Evolutionary conservation across 2,113 vertebrate species (phyloP).

Genomic region (Rostratula benghalensis): DNA sequence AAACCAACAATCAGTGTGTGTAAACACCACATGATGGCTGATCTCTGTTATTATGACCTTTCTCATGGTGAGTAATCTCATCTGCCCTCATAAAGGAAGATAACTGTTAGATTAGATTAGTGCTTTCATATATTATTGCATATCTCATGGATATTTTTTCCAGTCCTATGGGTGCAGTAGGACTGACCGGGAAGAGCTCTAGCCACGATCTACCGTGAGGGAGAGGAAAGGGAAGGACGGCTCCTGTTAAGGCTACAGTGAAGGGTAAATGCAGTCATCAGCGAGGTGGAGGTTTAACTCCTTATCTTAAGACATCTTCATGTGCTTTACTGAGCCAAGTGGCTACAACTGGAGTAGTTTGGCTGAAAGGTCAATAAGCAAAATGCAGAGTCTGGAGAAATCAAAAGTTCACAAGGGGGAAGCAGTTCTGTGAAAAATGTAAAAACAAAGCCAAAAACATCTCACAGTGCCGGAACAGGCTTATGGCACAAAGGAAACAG

Average conservation of each 20-base stretch:
- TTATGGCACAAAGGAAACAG: neutral
- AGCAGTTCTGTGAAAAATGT: neutral
- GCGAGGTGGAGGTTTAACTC: neutral
- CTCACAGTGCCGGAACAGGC: neutral
- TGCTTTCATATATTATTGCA: neutral
- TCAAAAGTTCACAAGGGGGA: neutral
- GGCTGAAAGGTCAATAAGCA: conserved; percentile 57
- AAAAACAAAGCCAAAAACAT: neutral
- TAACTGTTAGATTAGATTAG: conserved; percentile 53
- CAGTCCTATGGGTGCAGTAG: neutral
- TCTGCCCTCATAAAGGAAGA: conserved; percentile 36
- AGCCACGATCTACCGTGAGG: neutral
- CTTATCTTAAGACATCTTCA: neutral
- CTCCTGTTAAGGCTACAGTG: neutral
- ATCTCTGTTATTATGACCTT: conserved; percentile 53
- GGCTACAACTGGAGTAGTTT: neutral
- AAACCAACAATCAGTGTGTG: conserved; percentile 27
- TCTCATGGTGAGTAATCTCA: conserved; percentile 33
- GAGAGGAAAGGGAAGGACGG: neutral
- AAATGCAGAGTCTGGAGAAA: conserved; percentile 28
- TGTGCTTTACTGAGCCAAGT: neutral
- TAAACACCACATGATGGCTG: conserved; percentile 59
- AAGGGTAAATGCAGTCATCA: neutral
- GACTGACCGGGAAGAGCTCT: neutral
- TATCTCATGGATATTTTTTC: neutral